A percentile compares a stretch with the other conserved stretches of the same genome.
phyloP scores from a whole-genome alignment of 2,797 vertebrate genomes.

The Discoglossus pictus region DNA sequence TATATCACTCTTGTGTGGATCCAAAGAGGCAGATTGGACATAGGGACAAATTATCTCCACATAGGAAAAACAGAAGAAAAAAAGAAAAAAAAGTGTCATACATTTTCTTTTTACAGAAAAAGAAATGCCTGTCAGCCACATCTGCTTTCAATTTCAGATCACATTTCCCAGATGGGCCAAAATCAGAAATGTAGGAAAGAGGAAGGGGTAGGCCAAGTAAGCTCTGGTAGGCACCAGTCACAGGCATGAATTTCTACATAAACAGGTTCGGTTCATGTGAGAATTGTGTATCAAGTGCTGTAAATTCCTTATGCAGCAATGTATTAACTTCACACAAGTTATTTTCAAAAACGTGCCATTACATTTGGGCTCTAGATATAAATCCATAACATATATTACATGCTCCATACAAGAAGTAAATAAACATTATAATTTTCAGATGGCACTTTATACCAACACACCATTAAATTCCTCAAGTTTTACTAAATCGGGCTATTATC shows the following conservation, averaged over 20 bases:
- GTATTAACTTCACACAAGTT: too few relatives aligned
- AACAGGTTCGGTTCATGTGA: too few relatives aligned
- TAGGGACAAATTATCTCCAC: slow-evolving; percentile 39
- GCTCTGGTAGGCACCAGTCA: slow-evolving; percentile 22
- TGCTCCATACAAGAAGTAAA: too few relatives aligned
- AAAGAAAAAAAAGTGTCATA: neutral
- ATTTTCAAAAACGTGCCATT: too few relatives aligned
- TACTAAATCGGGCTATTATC: too few relatives aligned
- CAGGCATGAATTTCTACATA: neutral
- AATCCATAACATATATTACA: too few relatives aligned
- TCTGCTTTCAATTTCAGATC: neutral
- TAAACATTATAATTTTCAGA: too few relatives aligned
- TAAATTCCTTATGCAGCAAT: too few relatives aligned
- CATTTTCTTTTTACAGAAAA: slow-evolving; percentile 4
- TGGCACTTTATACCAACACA: too few relatives aligned
- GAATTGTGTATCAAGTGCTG: too few relatives aligned
- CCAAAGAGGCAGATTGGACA: slow-evolving; percentile 9
- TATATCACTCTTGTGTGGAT: slow-evolving; percentile 6
- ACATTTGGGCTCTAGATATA: too few relatives aligned
- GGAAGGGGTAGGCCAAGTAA: neutral
- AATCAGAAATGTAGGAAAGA: slow-evolving; percentile 27
- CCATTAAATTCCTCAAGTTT: too few relatives aligned
- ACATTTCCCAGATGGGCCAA: slow-evolving; percentile 31
- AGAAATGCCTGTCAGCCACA: slow-evolving; percentile 18
- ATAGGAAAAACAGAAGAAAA: neutral